A percentile compares a stretch with the other conserved stretches of the same genome.
Evolutionary conservation across 2,797 vertebrate species (phyloP).

Genomic region (Eospalax fontanierii): DNA sequence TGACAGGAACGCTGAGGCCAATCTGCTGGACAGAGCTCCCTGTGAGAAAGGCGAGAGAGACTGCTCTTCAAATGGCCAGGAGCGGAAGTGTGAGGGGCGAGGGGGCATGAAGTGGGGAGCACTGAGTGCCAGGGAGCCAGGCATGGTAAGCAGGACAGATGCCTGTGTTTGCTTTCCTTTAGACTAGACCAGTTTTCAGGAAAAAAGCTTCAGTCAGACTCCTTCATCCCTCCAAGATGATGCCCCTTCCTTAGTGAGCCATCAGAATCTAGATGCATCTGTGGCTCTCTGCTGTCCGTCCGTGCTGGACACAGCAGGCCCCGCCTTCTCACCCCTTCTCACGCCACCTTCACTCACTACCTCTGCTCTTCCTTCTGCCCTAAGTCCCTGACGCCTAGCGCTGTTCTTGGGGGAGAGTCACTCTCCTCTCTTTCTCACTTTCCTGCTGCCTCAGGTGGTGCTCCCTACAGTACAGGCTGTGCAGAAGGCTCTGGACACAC

Average conservation of each 20-base stretch:
- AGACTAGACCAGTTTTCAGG: background rate
- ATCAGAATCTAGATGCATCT: background rate
- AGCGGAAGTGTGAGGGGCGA: background rate
- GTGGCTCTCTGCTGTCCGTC: background rate
- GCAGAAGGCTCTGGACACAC: background rate
- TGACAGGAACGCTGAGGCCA: constrained; percentile 98
- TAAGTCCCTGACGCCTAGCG: background rate
- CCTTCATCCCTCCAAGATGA: background rate
- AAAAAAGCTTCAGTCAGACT: background rate
- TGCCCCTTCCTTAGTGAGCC: constrained; percentile 24
- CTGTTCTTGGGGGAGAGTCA: constrained; percentile 11
- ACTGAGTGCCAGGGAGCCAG: background rate
- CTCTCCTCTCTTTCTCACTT: background rate
- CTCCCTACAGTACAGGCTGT: background rate
- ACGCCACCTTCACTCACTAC: background rate
- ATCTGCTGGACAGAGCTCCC: constrained; percentile 98
- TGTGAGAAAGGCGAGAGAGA: constrained; percentile 87
- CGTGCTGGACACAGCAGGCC: background rate
- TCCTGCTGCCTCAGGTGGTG: background rate
- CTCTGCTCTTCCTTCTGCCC: background rate
- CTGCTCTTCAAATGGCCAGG: constrained; percentile 71
- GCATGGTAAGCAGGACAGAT: background rate
- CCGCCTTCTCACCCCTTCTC: background rate
- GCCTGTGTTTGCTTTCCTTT: background rate
- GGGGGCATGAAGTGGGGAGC: background rate